Conservation (phyloP, 2,113 vertebrate species). For the Crotalus viridis region DNA sequence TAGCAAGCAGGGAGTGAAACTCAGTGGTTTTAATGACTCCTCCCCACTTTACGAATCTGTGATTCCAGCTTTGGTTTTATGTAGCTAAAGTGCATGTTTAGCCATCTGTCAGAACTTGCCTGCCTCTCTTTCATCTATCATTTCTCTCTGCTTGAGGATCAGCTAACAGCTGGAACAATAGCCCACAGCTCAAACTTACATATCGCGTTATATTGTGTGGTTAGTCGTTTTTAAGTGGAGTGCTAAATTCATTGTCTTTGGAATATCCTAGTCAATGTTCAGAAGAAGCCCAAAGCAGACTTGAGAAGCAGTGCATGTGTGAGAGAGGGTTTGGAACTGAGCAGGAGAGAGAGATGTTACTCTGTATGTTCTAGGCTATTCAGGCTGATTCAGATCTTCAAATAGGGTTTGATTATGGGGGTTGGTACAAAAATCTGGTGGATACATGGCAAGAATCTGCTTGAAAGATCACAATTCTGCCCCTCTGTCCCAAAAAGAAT, state of each 20-base stretch:
- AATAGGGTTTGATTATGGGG: not conserved
- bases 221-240: not conserved
- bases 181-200: not conserved
- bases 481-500: not conserved
- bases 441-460: not conserved
- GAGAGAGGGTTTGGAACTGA: not conserved
- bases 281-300: not conserved
- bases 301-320: not conserved
- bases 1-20: not conserved
- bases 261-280: not conserved
- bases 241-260: not conserved
- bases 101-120: not conserved
- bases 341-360: not conserved
- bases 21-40: not conserved
- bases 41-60: not conserved
- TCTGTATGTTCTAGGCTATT: not conserved
- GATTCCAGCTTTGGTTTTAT: not conserved
- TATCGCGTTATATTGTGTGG: not conserved
- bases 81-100: not conserved
- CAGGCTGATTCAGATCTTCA: not conserved
- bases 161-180: not conserved
- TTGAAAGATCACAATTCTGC: not conserved
- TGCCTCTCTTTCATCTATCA: not conserved
- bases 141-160: not conserved
- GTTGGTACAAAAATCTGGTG: not conserved